Conservation (phyloP, 53 echinoderm and acorn worm species). For the Luidia sarsii region DNA sequence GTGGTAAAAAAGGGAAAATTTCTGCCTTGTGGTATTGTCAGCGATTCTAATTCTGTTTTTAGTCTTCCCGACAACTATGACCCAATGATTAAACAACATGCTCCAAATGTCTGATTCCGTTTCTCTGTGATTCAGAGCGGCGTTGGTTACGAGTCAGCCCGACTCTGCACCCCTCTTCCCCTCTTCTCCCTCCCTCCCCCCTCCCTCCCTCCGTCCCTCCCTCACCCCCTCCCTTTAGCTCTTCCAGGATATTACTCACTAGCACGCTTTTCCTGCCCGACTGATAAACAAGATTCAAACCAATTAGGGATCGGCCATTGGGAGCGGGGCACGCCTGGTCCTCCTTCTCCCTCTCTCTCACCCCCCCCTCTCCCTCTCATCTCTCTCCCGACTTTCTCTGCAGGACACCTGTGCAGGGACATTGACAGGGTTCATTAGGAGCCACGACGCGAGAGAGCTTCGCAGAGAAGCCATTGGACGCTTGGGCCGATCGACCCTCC, state of each 20-base stretch:
- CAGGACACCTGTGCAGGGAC: conserved; percentile 13
- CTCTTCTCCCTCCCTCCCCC: conserved; percentile 32
- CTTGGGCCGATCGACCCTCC: too few relatives aligned
- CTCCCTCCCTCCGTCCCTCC: too few relatives aligned
- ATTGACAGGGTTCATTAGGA: conserved; percentile 17
- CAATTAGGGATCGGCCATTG: conserved; percentile 24
- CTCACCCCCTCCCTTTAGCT: conserved; percentile 31
- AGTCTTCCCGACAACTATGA: too few relatives aligned
- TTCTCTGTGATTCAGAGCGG: conserved; percentile 21
- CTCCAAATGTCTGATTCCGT: too few relatives aligned
- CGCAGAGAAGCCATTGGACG: too few relatives aligned
- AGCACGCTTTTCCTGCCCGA: conserved; percentile 29
- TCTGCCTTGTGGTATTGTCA: too few relatives aligned
- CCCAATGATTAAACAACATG: too few relatives aligned
- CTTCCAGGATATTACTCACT: conserved; percentile 42
- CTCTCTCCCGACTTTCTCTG: neutral
- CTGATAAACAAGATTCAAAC: conserved; percentile 37
- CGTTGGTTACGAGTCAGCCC: neutral
- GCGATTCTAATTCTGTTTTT: too few relatives aligned
- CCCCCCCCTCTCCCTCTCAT: too few relatives aligned
- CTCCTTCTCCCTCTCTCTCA: too few relatives aligned
- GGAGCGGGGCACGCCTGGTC: neutral
- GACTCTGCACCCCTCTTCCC: conserved; percentile 29
- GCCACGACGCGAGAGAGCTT: neutral
- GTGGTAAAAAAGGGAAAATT: too few relatives aligned